Base-by-base conservation (phyloP, 2,888 invertebrate genomes). In the Brenthis daphne region DNA sequence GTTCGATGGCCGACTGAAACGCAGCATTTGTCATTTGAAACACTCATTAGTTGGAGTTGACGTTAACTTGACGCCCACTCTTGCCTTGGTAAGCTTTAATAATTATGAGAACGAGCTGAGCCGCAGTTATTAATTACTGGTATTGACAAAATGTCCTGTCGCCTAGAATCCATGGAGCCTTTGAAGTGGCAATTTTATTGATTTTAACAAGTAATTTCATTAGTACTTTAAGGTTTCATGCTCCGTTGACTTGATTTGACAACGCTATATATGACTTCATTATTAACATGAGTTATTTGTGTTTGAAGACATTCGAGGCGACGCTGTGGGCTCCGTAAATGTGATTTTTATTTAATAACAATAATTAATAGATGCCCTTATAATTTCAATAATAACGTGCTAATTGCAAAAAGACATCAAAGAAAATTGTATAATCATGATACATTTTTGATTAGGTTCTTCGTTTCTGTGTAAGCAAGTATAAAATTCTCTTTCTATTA, bases 11-110 rank as follows among this genome's bases (percentile, higher is more conserved):
- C 74, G 78, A 79, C 80, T 80, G 82, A 80, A 87, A 86, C 83
- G 81, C 84, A 82, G 84, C 89, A 90, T 91, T 90, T 90, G 89
- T 91, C 90, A 90, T 87, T 82, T 80, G 81, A 80, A 88, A 82
- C 82, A 84, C 85, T 90, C 90, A 90, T 92, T 92, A 89, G 90
- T 87, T 84, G 81, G 81, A 86, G 86, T 82, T 89, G 90, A 91
- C 90, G 88, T 89, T 85, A 89, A 90, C 90, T 90, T 88, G 90
- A 91, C 85, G 83, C 85, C 81, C 77, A 81, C 84, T 83, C 81
- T 84, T 83, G 84, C 78, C 78, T 85, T 81, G 79, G 84, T 85
- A 83, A 88, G 90, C 87, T 89, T 87, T 87, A 86, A 90, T 90
- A 87, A 90, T 89, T 89, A 86, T 86, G 86, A 88, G 86, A 85